Evolutionary conservation across 2,797 vertebrate species (phyloP).

Genomic region (Limosa lapponica): DNA sequence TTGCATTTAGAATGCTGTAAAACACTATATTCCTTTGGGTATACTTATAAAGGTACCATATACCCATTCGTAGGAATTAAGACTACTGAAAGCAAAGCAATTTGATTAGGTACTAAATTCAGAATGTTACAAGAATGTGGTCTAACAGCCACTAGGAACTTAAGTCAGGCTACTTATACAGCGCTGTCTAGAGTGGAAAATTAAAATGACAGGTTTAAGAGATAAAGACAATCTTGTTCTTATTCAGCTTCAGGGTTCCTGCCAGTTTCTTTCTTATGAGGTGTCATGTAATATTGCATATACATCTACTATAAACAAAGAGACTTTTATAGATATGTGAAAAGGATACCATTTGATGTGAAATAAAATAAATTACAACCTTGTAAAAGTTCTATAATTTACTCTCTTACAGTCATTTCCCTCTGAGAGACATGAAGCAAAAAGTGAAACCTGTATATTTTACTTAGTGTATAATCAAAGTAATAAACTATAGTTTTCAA

Average conservation of each 20-base stretch:
- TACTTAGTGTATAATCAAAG: constrained; percentile 49
- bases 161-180: constrained; percentile 48
- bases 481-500: constrained; percentile 53
- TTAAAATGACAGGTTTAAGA: constrained; percentile 80
- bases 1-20: constrained; percentile 76
- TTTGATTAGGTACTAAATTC: constrained; percentile 76
- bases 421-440: constrained; percentile 9
- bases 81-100: constrained; percentile 68
- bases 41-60: constrained; percentile 45
- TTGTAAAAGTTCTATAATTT: constrained; percentile 72
- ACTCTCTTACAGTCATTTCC: constrained; percentile 19
- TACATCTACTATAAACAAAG: constrained; percentile 73
- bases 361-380: constrained; percentile 76
- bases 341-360: constrained; percentile 66
- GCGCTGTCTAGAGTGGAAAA: constrained; percentile 69
- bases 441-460: constrained; percentile 51
- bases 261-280: constrained; percentile 72
- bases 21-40: constrained; percentile 63
- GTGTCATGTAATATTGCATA: constrained; percentile 77
- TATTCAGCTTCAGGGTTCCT: constrained; percentile 69
- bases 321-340: constrained; percentile 74
- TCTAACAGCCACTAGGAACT: constrained; percentile 68
- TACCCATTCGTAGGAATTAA: constrained; percentile 63
- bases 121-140: constrained; percentile 68
- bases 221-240: constrained; percentile 72